Evolutionary conservation across 92 coral and sea anemone genomes (phyloP).

Genomic region (Parazoanthus darwini): DNA sequence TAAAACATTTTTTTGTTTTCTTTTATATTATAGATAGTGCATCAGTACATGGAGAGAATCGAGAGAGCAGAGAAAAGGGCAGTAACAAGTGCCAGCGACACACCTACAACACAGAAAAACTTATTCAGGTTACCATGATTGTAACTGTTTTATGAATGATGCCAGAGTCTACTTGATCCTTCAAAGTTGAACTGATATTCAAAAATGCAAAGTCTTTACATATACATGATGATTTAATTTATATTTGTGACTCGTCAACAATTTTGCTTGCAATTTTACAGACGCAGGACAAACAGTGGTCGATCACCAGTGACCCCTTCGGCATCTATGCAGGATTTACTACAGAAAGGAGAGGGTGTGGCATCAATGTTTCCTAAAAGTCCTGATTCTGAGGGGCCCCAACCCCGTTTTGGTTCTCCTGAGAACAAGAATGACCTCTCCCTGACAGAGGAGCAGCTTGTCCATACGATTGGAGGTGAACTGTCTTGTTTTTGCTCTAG

Average conservation of each 20-base stretch:
- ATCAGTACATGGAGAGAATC: constrained; percentile 92
- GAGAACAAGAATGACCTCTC: constrained; percentile 65
- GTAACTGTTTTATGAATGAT: background rate
- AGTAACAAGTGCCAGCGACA: constrained; percentile 58
- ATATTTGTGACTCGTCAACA: background rate
- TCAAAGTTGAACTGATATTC: no score
- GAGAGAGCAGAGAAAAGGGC: constrained; percentile 80
- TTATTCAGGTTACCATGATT: constrained; percentile 52
- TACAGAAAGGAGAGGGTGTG: constrained; percentile 59
- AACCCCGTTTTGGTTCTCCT: constrained; percentile 47
- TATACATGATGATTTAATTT: no score
- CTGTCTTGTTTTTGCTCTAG: background rate
- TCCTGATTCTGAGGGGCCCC: constrained; percentile 65
- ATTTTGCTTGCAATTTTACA: background rate
- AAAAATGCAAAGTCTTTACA: background rate
- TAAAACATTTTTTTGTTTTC: background rate
- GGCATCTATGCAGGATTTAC: constrained; percentile 62
- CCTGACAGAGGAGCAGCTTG: constrained; percentile 77
- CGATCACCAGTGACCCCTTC: constrained; percentile 70
- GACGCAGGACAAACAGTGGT: constrained; percentile 56
- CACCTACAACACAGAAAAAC: constrained; percentile 71
- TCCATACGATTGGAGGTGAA: constrained; percentile 52
- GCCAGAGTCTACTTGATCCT: background rate
- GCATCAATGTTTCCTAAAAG: constrained; percentile 56
- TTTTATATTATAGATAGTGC: constrained; percentile 65